Conservation (phyloP, 2,113 vertebrate species). For the Donacobius atricapilla region DNA sequence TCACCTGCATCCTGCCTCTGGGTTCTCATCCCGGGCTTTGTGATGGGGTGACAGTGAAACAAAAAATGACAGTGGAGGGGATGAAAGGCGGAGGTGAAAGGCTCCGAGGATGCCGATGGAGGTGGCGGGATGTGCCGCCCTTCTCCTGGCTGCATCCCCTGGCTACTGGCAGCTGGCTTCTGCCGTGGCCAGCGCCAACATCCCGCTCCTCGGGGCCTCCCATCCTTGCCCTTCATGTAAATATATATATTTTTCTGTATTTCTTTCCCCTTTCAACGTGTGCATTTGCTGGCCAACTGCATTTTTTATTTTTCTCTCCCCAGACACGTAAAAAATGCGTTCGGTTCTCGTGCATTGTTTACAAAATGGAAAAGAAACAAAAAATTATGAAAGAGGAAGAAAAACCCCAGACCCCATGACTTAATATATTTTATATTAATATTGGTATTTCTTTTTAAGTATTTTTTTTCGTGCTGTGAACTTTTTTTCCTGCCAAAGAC, state of each 20-base stretch:
- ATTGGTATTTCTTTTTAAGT: slow-evolving; percentile 81
- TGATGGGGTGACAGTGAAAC: not conserved
- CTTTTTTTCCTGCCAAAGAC: slow-evolving; percentile 81
- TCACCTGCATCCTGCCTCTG: not conserved
- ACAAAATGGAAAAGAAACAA: slow-evolving; percentile 71
- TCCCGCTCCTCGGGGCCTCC: not conserved
- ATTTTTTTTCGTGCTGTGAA: slow-evolving; percentile 81
- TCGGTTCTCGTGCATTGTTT: slow-evolving; percentile 79
- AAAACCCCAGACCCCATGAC: not conserved
- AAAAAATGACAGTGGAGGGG: not conserved
- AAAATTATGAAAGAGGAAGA: slow-evolving; percentile 65
- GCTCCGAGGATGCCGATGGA: not conserved
- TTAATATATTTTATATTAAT: slow-evolving; percentile 87
- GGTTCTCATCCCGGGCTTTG: accelerated
- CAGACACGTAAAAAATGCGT: slow-evolving; percentile 67
- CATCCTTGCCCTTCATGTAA: slow-evolving; percentile 6
- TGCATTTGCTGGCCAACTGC: slow-evolving; percentile 85
- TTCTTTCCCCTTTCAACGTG: slow-evolving; percentile 27
- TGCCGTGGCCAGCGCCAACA: not conserved
- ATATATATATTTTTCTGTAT: not conserved
- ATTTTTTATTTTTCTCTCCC: slow-evolving; percentile 64
- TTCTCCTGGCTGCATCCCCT: not conserved
- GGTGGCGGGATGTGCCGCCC: accelerated
- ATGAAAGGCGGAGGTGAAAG: not conserved
- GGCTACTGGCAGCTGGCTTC: slow-evolving; percentile 62